A percentile compares a stretch with the other conserved stretches of the same genome.
phyloP scores from a whole-genome alignment of 2,797 vertebrate genomes.

The Lepilemur septentrionalis region DNA sequence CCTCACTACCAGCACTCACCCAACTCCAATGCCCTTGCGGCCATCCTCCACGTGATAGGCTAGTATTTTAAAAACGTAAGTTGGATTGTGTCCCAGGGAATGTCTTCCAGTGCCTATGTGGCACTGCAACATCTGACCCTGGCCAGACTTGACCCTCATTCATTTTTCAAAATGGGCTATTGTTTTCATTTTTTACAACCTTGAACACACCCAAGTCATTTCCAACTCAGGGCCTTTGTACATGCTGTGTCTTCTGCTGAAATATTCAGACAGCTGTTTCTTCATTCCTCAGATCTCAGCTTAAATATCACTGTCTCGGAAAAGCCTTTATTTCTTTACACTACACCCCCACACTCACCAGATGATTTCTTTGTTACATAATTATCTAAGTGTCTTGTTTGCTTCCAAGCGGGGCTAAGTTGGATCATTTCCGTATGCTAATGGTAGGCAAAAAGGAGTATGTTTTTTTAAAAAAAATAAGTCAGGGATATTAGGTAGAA shows the following conservation, averaged over 20 bases:
- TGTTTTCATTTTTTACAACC: not conserved
- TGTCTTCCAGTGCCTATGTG: too few species aligned
- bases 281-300: not conserved
- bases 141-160: not conserved
- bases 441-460: not conserved
- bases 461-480: not conserved
- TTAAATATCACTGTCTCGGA: not conserved
- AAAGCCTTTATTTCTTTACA: not conserved
- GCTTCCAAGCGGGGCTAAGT: not conserved
- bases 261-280: not conserved
- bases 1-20: too few species aligned
- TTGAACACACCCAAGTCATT: not conserved
- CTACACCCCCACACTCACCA: not conserved
- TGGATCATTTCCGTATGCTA: not conserved
- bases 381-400: not conserved
- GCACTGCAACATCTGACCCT: not conserved
- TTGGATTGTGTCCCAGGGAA: not conserved
- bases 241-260: not conserved
- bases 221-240: not conserved
- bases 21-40: fast-evolving
- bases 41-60: not conserved
- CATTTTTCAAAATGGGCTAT: not conserved
- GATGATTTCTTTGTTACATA: not conserved
- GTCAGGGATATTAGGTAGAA: not conserved
- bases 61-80: not conserved